These are phyloP conservation scores for Pseudomugil tenellus DNA, from an alignment of 2,797 vertebrate genomes.

Conservation along the genomic window DNA sequence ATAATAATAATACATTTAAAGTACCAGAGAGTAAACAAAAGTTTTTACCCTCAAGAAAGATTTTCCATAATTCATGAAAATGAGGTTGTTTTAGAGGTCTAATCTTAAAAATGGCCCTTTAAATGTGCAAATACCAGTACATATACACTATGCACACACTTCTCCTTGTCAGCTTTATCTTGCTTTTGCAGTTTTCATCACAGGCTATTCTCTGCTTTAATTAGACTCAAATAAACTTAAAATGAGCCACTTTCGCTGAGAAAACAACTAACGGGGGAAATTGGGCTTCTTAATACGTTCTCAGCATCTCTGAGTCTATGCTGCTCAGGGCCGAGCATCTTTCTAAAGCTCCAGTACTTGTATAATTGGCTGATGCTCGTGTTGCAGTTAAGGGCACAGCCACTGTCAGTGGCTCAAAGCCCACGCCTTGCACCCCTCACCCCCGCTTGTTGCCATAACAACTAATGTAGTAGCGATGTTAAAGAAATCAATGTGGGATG, in stretches of 20 bases:
- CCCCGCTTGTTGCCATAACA: conserved; percentile 42
- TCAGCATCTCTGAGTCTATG: conserved; percentile 26
- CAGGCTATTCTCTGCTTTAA: conserved; percentile 45
- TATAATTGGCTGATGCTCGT: conserved; percentile 49
- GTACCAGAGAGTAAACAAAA: not conserved
- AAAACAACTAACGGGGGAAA: conserved; percentile 51
- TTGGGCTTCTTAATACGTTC: conserved; percentile 42
- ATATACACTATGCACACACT: not conserved
- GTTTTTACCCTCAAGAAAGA: not conserved
- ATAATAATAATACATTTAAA: too few relatives aligned
- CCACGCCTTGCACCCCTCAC: conserved; percentile 7
- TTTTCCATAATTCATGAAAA: not conserved
- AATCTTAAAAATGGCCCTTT: not conserved
- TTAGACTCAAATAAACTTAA: conserved; percentile 49
- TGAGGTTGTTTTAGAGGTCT: not conserved
- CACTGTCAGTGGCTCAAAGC: conserved; percentile 27
- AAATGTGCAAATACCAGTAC: not conserved
- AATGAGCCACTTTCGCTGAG: conserved; percentile 49
- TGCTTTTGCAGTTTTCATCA: conserved; percentile 21
- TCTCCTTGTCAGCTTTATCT: conserved; percentile 27
- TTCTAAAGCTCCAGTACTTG: conserved; percentile 23
- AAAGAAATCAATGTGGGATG: conserved; percentile 16
- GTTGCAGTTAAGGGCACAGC: conserved; percentile 35
- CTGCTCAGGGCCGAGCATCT: conserved; percentile 27
- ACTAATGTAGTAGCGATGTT: conserved; percentile 28